Evolutionary conservation across 1,140 invertebrate genomes (phyloP), one percentile per base, ranked within the genome.

Genomic region (Sinella curviseta): DNA sequence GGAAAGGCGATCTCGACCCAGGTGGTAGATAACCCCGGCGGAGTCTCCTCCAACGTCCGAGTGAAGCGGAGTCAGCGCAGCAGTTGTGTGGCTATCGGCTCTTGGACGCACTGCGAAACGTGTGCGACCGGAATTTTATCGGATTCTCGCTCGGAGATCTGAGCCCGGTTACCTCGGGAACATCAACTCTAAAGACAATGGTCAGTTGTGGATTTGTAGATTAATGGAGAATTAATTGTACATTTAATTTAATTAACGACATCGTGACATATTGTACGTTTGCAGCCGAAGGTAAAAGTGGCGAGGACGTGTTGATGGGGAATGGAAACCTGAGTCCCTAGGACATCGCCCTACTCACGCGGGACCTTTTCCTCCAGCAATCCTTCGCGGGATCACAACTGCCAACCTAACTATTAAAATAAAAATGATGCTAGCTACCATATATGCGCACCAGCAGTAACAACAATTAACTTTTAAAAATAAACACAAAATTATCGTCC

Each of bases 81-180:
- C 78, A 79, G 33, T 24, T 79, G 16, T 79, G 78, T 35, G 78
- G 78, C 26, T 54, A 31, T 4, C 28, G 78, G 4, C 60, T 79
- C 20, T 26, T 79, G 0, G 78, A 76, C n/a, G 74, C 74, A 0
- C 34, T 79, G 1, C 16, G 54, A 31, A 24, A 24, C 14, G 16
- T 79, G 3, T 79, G 78, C 30, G 12, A 33, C n/a, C 17, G 67
- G 26, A 70, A 70, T 30, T 70, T 31, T 70, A 17, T 74, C 24
- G 74, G 74, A 12, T 79, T 60, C 26, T 1, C 26, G 24, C n/a
- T n/a, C 34, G 78, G 31, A 24, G 78, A 28, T 79, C 78, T 17
- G 77, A 78, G 26, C 36, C 77, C 14, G 24, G 4, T n/a, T n/a
- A 12, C 4, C 57, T n/a, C 8, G 57, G 57, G n/a, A n/a, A n/a